Evolutionary conservation across 2,797 vertebrate genomes (phyloP), one percentile per base, ranked within the genome.

Genomic region (Natrix natrix): DNA sequence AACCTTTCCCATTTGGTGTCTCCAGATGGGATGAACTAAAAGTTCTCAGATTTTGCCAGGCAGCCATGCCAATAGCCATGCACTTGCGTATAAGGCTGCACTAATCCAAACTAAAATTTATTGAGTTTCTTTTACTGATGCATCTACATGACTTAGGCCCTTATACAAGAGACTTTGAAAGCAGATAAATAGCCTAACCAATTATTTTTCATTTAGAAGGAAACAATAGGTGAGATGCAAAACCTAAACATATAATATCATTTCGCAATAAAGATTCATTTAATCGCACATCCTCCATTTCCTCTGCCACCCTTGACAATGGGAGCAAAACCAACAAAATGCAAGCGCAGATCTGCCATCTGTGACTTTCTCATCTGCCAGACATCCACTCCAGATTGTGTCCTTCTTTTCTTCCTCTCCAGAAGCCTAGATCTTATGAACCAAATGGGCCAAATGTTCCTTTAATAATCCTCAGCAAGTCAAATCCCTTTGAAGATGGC

Each of bases 381-480:
- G 37, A 83, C 22, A 48, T 48, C 37, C 37, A 12, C 4, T 83
- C 37, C 74, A 83, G 74, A 48, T 48, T 24, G 74, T 48, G 8
- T 22, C 74, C 74, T 83, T 83, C 20, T 48, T 43, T 48, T 83
- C 43, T 83, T 83, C 74, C 74, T 48, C 74, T 13, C 20, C 20
- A 5, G 8, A 83, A 48, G 74, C 20, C 74, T 43, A 91, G 59
- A 74, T 91, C 61, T 74, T 60, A 37, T 54, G 90, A 59, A 54
- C 87, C 74, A 87, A 92, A 92, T 16, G 37, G 74, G 37, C 22
- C 61, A 86, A 28, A 91, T 74, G n/a, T 92, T 24, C 43, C n/a
- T 91, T 94, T 91, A 86, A 91, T 86, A 86, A 91, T 91, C 69
- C 86, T 87, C 43, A 43, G 28, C 60, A 92, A 54, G 60, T 86